Conservation (phyloP, 2,888 invertebrate genomes). For the Hipparchia sbordonii region DNA sequence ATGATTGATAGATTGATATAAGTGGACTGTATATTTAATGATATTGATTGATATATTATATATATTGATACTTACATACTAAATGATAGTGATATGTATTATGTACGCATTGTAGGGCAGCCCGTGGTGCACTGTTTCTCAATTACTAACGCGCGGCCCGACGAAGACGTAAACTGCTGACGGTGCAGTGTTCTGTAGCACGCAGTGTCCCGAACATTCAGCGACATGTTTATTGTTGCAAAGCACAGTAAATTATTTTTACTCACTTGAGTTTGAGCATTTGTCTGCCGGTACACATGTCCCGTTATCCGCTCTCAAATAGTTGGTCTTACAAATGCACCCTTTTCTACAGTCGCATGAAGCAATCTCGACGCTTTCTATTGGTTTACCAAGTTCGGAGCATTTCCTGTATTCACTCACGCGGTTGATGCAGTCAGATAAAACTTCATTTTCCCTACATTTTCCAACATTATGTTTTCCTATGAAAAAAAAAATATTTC, state of each 20-base stretch:
- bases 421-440: background rate
- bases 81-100: no score
- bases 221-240: no score
- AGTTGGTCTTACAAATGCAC: slow-evolving; percentile 39
- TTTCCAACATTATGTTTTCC: background rate
- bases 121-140: no score
- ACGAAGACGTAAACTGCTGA: no score
- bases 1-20: no score
- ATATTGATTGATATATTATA: no score
- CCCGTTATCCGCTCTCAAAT: slow-evolving; percentile 40
- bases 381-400: background rate
- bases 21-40: no score
- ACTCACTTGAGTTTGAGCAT: slow-evolving; percentile 40
- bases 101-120: no score
- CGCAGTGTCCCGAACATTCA: no score
- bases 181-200: no score
- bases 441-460: background rate
- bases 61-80: no score
- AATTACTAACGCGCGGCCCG: no score
- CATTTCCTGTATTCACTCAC: background rate
- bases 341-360: slow-evolving; percentile 13
- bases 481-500: background rate
- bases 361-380: background rate
- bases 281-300: slow-evolving; percentile 43
- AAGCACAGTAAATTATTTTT: background rate